Evolutionary conservation across 2,113 vertebrate genomes (phyloP).

Genomic region (Galemys pyrenaicus): DNA sequence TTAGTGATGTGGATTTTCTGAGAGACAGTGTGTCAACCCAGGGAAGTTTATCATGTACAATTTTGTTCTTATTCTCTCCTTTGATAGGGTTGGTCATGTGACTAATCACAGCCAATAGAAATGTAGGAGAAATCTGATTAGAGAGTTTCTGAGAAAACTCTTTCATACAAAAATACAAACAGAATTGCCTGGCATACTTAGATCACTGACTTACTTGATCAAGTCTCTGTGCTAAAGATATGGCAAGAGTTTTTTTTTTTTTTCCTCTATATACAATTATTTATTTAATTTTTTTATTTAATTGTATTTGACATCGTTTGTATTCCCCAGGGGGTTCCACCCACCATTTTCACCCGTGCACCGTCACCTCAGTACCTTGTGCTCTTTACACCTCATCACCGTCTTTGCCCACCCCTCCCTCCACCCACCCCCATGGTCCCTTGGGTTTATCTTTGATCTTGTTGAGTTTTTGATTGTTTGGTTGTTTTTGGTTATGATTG

Average conservation of each 20-base stretch:
- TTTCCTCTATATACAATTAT: no score
- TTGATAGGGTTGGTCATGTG: background rate
- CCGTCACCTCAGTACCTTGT: no score
- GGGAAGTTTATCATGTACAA: background rate
- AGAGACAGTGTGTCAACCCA: background rate
- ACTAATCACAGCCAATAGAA: background rate
- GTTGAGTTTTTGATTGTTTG: no score
- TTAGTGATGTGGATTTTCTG: background rate
- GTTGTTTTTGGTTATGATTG: no score
- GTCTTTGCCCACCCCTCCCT: no score
- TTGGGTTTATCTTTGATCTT: no score
- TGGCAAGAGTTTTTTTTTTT: background rate
- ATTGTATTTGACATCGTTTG: no score
- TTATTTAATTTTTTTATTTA: no score
- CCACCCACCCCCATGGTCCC: no score
- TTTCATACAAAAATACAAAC: background rate
- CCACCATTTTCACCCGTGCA: no score
- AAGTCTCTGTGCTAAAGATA: background rate
- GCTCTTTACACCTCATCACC: no score
- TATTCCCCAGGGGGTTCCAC: no score
- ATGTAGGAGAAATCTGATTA: background rate
- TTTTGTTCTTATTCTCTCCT: background rate
- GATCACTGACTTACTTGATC: background rate
- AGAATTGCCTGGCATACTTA: background rate
- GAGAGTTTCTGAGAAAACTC: background rate